A percentile compares a stretch with the other conserved stretches of the same genome.
Evolutionary conservation across 1,140 invertebrate species (phyloP).

Genomic region (Drosophila bifasciata): DNA sequence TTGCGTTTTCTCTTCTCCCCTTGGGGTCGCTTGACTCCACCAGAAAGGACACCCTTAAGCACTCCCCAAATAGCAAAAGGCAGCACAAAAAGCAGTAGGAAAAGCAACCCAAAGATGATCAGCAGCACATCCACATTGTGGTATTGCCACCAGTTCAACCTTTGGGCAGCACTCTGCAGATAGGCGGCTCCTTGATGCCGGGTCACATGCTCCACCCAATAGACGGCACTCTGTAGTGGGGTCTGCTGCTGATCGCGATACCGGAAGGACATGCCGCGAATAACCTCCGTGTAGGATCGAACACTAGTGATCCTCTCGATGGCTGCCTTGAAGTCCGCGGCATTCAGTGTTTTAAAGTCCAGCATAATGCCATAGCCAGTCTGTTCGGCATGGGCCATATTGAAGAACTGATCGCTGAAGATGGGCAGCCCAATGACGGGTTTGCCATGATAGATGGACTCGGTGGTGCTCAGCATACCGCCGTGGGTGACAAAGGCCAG

Average conservation of each 20-base stretch:
- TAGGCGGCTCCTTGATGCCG: conserved; percentile 85
- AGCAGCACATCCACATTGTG: conserved; percentile 54
- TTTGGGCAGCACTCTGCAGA: conserved; percentile 55
- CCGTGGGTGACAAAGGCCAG: conserved; percentile 87
- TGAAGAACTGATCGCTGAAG: conserved; percentile 85
- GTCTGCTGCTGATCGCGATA: conserved; percentile 87
- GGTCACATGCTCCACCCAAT: conserved; percentile 89
- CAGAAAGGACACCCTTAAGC: background rate
- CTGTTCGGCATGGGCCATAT: conserved; percentile 56
- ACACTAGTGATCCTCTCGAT: conserved; percentile 58
- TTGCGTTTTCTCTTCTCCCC: conserved; percentile 8
- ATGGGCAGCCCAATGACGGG: conserved; percentile 87
- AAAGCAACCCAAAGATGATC: conserved; percentile 15
- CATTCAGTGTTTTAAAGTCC: conserved; percentile 31
- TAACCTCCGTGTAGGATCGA: conserved; percentile 51
- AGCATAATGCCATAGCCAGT: conserved; percentile 60
- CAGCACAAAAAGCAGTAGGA: background rate
- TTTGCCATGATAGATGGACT: conserved; percentile 86
- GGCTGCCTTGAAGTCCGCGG: conserved; percentile 33
- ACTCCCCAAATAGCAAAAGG: conserved; percentile 25
- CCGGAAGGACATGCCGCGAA: conserved; percentile 85
- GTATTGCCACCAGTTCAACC: conserved; percentile 61
- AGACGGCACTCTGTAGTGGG: conserved; percentile 88
- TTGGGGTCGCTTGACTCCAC: background rate
- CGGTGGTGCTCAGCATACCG: conserved; percentile 86